A percentile compares a stretch with the other conserved stretches of the same genome.
Conservation (phyloP, 2,113 vertebrate genomes). For the Brienomyrus longianalis region DNA sequence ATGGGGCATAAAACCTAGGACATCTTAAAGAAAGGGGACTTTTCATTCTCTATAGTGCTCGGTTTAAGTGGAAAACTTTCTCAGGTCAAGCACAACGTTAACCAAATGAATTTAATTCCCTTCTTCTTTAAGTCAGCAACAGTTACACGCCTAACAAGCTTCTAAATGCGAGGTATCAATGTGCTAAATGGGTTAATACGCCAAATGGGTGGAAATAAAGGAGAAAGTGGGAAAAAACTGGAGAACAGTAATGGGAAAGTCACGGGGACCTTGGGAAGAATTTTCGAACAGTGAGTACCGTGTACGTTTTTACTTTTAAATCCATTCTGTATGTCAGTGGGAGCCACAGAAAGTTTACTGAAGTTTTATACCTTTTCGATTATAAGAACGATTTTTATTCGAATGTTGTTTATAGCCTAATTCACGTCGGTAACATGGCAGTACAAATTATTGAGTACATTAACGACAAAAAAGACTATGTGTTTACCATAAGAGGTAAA, state of each 20-base stretch:
- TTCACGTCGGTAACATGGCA: background rate
- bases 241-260: conserved; percentile 37
- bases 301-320: conserved; percentile 25
- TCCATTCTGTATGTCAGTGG: conserved; percentile 19
- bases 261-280: conserved; percentile 37
- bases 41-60: conserved; percentile 44
- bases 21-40: conserved; percentile 49
- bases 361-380: background rate
- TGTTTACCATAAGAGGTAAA: background rate
- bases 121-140: conserved; percentile 57
- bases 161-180: conserved; percentile 30
- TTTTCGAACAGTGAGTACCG: conserved; percentile 20
- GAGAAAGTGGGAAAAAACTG: conserved; percentile 29
- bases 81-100: conserved; percentile 72
- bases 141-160: conserved; percentile 61
- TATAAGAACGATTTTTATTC: conserved; percentile 13
- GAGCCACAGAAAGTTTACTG: conserved; percentile 10
- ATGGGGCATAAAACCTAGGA: conserved; percentile 56
- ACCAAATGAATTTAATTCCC: conserved; percentile 73
- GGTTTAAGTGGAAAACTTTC: conserved; percentile 69
- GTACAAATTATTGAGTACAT: conserved; percentile 4
- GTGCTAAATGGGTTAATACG: conserved; percentile 15
- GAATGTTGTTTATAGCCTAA: background rate
- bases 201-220: conserved; percentile 29
- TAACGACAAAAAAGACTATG: background rate